Base-by-base conservation (phyloP, 2,888 invertebrate genomes). In the Tanytarsus gracilentus region DNA sequence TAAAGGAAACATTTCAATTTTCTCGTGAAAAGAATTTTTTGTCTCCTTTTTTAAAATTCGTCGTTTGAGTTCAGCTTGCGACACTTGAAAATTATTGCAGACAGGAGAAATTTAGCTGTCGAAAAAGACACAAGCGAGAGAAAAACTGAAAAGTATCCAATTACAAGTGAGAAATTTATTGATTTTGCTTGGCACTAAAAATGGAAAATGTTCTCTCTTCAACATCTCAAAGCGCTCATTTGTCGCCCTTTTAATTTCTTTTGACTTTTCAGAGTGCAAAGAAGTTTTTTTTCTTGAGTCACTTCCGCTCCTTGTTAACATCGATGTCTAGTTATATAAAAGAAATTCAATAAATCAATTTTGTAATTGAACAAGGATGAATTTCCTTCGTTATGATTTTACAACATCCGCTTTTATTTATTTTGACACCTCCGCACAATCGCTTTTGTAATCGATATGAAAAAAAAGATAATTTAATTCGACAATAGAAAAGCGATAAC, bases 81-180 rank as follows among this genome's bases (percentile, higher is more conserved):
- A n/a, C n/a, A n/a, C n/a, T n/a, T n/a, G 14, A 36, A 36, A 36
- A 16, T 36, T 36, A 36, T 36, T 36, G 36, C 36, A 36, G 36
- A 36, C 36, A n/a, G n/a, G 16, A 36, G 36, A 36, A 36, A 16
- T 14, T n/a, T n/a, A n/a, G n/a, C n/a, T n/a, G n/a, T n/a, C n/a
- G 16, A 16, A 36, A 36, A n/a, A 14, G 36, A 36, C n/a, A 36
- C 36, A 36, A 14, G 36, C n/a, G 16, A 36, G n/a, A 14, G 36
- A 36, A 36, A 16, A 36, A 16, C 16, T 36, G 36, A 36, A 44
- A 44, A 44, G 21, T 44, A 44, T 44, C 44, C 21, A 44, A 44
- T 44, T 44, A 44, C 44, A 44, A 36, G n/a, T n/a, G n/a, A n/a
- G n/a, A n/a, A 36, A 44, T 44, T 44, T 44, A 44, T 44, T 44